Conservation (phyloP, 2,888 invertebrate genomes). For the Tetheella fluctuosa region DNA sequence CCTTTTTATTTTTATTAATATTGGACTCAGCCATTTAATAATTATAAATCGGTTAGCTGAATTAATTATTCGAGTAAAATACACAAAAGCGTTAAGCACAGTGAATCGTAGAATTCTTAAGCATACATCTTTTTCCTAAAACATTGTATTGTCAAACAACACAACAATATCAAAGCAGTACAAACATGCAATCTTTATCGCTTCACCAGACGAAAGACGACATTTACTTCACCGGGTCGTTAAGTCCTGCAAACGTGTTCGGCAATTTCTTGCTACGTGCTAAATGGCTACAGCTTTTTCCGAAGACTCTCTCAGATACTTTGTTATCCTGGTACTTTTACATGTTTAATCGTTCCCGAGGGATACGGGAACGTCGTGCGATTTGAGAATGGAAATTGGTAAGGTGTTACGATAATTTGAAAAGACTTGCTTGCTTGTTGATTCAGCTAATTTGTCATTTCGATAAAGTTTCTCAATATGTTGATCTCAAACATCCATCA, state of each 20-base stretch:
- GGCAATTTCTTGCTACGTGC: constrained; percentile 74
- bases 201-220: constrained; percentile 24
- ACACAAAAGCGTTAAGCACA: too few species aligned
- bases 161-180: background rate
- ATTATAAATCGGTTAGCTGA: too few species aligned
- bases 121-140: too few species aligned
- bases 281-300: constrained; percentile 71
- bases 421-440: constrained; percentile 13
- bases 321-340: constrained; percentile 81
- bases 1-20: too few species aligned
- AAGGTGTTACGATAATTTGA: constrained; percentile 17
- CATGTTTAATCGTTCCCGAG: constrained; percentile 79
- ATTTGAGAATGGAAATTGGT: constrained; percentile 39
- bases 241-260: constrained; percentile 77
- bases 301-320: constrained; percentile 64
- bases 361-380: constrained; percentile 44
- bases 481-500: too few species aligned
- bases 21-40: too few species aligned
- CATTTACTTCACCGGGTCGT: constrained; percentile 60
- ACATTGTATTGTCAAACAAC: too few species aligned
- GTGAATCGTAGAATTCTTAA: too few species aligned
- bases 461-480: background rate
- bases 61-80: too few species aligned
- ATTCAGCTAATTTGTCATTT: background rate
- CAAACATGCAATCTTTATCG: background rate